These are phyloP conservation scores for Octopus sinensis DNA, from an alignment of 1,140 invertebrate genomes.

Conservation along the genomic window DNA sequence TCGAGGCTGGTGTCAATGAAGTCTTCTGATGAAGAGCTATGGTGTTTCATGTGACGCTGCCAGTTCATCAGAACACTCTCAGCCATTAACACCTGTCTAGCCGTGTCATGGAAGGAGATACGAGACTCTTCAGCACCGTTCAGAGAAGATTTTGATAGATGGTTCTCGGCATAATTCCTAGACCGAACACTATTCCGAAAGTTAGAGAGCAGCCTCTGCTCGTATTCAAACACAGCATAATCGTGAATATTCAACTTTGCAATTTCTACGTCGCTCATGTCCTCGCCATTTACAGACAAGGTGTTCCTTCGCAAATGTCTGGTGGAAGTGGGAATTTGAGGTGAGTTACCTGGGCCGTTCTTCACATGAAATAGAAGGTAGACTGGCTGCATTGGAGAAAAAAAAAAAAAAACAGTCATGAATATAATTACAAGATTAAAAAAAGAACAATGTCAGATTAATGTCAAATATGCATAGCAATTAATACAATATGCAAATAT, in stretches of 20 bases:
- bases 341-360: conserved; percentile 49
- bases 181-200: conserved; percentile 40
- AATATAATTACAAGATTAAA: no score
- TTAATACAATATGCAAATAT: no score
- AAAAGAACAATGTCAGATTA: no score
- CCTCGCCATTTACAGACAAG: conserved; percentile 55
- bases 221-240: conserved; percentile 51
- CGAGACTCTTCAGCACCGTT: neutral
- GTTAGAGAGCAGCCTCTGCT: conserved; percentile 44
- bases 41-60: conserved; percentile 39
- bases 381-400: conserved; percentile 44
- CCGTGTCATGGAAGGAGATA: conserved; percentile 43
- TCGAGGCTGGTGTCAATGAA: conserved; percentile 25
- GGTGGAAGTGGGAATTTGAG: conserved; percentile 6
- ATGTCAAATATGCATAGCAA: no score
- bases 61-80: conserved; percentile 40
- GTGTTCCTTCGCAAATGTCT: conserved; percentile 32
- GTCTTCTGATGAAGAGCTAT: conserved; percentile 53
- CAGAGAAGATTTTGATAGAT: neutral
- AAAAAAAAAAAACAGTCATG: conserved; percentile 1
- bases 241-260: conserved; percentile 54
- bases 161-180: neutral
- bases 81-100: conserved; percentile 35
- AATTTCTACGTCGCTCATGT: conserved; percentile 34
- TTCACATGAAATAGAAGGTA: conserved; percentile 46